Percentiles rank a stretch among this genome's conserved stretches.
Evolutionary conservation across 2,888 invertebrate species (phyloP).

Genomic region (Atethmia centrago): DNA sequence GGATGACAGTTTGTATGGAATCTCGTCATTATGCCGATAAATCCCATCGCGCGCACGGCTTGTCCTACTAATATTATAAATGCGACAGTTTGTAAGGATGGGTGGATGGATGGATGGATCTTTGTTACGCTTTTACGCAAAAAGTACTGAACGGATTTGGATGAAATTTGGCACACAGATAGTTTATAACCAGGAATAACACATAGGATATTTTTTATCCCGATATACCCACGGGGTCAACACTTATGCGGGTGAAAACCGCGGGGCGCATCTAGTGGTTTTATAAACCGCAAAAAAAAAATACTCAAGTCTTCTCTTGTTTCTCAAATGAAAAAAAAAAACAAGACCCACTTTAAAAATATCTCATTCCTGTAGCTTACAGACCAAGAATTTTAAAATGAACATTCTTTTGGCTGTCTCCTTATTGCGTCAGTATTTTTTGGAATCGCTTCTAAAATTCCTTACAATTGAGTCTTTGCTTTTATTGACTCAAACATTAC

Average conservation of each 20-base stretch:
- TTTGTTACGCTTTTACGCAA: too few relatives aligned
- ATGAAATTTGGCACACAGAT: too few relatives aligned
- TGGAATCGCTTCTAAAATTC: slow-evolving; percentile 31
- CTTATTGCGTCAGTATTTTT: slow-evolving; percentile 14
- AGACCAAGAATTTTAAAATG: slow-evolving; percentile 43
- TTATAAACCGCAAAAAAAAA: neutral
- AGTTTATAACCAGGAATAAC: too few relatives aligned
- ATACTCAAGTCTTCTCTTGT: neutral
- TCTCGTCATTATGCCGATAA: neutral
- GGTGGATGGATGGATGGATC: too few relatives aligned
- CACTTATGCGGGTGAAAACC: too few relatives aligned
- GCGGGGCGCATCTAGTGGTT: neutral
- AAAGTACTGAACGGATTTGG: too few relatives aligned
- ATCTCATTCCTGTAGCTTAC: slow-evolving; percentile 6
- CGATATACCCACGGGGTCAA: too few relatives aligned
- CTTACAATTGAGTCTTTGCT: slow-evolving; percentile 28
- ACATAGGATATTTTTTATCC: too few relatives aligned
- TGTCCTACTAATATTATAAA: too few relatives aligned
- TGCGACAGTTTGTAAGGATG: too few relatives aligned
- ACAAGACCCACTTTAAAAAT: neutral
- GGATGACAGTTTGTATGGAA: neutral
- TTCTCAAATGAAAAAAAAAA: neutral
- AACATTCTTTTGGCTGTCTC: slow-evolving; percentile 36
- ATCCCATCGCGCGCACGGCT: neutral
- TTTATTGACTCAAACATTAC: slow-evolving; percentile 30